Evolutionary conservation across 2,113 vertebrate genomes (phyloP), one percentile per base, ranked within the genome.

Genomic region (Kobus ellipsiprymnus): DNA sequence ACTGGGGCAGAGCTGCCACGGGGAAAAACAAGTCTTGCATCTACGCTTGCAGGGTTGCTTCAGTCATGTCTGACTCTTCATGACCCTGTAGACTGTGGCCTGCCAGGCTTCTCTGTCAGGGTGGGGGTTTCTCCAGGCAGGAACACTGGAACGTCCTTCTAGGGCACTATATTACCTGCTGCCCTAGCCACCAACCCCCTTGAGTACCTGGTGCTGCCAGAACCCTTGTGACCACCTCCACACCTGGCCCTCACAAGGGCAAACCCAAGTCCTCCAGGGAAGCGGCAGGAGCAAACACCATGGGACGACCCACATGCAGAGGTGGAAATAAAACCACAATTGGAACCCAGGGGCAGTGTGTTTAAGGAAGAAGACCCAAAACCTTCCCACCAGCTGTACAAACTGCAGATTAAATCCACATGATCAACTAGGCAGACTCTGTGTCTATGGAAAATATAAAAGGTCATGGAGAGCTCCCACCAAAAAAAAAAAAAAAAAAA

Each of bases 31-130:
- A 12, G 10, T 12, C 19, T n/a, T n/a, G n/a, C n/a, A 40, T 23
- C 67, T 40, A 23, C 0, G 2, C 10, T 0, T 3, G 5, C 19
- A 23, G 19, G 19, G 67, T 71, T 12, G 19, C n/a, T 71, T 23
- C 5, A 0, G 19, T 71, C 19, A 12, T 71, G 19, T 71, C 67
- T 0, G 5, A 36, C 67, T 71, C 67, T 71, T 71, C 1, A 1
- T 40, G 19, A 71, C 67, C 19, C 19, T 71, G n/a, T 12, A 71
- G 19, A 71, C n/a, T 71, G 67, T 23, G 67, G n/a, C 67, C 67
- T 71, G n/a, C n/a, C n/a, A 71, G 10, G 5, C n/a, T 21, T 40
- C n/a, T 40, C 67, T 71, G 67, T 71, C 67, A 3, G 5, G n/a
- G n/a, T 6, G 0, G n/a, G 17, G n/a, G 5, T 19, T 36, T 71